phyloP scores from a whole-genome alignment of 1,140 invertebrate genomes.

The Caenorhabditis remanei region DNA sequence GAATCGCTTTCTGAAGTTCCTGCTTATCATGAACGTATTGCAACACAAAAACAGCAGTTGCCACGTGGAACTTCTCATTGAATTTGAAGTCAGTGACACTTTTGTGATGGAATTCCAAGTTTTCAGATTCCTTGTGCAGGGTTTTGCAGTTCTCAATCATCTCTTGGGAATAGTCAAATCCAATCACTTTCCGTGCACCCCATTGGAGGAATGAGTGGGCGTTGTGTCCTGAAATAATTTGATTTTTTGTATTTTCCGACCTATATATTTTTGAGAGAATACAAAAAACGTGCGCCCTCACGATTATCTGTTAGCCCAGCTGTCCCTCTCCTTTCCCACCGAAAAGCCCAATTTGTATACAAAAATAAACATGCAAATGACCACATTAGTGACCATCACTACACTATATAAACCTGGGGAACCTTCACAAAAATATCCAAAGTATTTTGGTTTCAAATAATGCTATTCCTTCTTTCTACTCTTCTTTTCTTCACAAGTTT shows the following conservation, averaged over 20 bases:
- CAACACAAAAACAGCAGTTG: constrained; percentile 15
- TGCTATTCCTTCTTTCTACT: neutral
- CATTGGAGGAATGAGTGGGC: neutral
- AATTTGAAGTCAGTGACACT: constrained; percentile 19
- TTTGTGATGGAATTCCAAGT: neutral
- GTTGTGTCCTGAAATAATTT: constrained; percentile 6
- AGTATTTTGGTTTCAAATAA: neutral
- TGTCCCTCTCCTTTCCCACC: too few species aligned
- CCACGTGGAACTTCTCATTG: constrained; percentile 5
- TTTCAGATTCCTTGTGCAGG: neutral
- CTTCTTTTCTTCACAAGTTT: neutral
- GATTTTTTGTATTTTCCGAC: neutral
- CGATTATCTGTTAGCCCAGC: too few species aligned
- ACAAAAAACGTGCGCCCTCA: too few species aligned
- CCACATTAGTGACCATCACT: too few species aligned
- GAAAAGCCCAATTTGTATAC: too few species aligned
- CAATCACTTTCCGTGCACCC: neutral
- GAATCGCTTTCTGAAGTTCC: neutral
- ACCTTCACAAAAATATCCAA: neutral
- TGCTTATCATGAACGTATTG: constrained; percentile 14
- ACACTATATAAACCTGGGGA: neutral
- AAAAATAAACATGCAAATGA: too few species aligned
- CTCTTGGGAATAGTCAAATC: constrained; percentile 29
- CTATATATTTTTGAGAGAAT: neutral
- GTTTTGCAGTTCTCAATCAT: constrained; percentile 29